These are phyloP conservation scores for Australoheros scitulus DNA, from an alignment of 2,113 vertebrate genomes.

Conservation along the genomic window DNA sequence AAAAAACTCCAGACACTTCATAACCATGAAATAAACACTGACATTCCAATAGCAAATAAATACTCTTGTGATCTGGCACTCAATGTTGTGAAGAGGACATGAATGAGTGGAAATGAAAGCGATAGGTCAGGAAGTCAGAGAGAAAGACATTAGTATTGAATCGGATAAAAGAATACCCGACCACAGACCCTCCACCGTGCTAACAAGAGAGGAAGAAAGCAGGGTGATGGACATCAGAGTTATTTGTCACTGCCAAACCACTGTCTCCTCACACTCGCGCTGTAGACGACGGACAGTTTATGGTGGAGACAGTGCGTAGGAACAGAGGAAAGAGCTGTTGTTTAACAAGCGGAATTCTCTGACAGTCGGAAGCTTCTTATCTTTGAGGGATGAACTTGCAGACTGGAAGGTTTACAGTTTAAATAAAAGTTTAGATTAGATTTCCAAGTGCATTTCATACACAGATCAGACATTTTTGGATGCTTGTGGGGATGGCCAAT, in stretches of 20 bases:
- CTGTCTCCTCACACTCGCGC: constrained; percentile 53
- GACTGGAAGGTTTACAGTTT: not conserved
- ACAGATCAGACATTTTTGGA: too few species aligned
- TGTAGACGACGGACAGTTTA: constrained; percentile 39
- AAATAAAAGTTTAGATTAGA: not conserved
- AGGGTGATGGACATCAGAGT: constrained; percentile 29
- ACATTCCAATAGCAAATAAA: not conserved
- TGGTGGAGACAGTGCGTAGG: constrained; percentile 2
- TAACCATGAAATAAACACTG: constrained; percentile 8
- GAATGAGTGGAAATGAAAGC: constrained; percentile 6
- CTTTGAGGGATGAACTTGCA: not conserved
- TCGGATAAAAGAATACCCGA: not conserved
- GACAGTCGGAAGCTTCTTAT: not conserved
- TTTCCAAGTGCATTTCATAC: too few species aligned
- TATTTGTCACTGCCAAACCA: constrained; percentile 58
- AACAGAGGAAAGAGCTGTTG: not conserved
- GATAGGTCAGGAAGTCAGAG: not conserved
- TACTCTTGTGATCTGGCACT: not conserved
- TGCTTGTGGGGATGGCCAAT: too few species aligned
- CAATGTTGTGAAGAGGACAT: constrained; percentile 2
- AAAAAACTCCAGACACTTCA: not conserved
- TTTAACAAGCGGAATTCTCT: not conserved
- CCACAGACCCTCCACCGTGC: constrained; percentile 32
- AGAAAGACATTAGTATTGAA: not conserved
- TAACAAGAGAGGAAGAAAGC: constrained; percentile 31